A percentile compares a stretch with the other conserved stretches of the same genome.
phyloP scores from a whole-genome alignment of 2,113 vertebrate species.

The Ammodytes dubius region DNA sequence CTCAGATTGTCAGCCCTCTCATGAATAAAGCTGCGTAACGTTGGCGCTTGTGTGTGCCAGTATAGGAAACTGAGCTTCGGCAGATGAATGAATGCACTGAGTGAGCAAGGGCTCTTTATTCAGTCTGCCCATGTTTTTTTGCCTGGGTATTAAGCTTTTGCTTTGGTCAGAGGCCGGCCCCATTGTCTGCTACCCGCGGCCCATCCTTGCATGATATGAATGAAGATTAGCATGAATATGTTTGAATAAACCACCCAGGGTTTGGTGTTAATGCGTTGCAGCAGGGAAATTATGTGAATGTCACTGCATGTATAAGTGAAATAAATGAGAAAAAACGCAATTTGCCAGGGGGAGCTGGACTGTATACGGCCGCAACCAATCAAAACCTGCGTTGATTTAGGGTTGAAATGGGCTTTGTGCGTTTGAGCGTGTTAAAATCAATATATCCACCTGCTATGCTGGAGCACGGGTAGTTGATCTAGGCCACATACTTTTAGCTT shows the following conservation, averaged over 20 bases:
- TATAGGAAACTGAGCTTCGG: constrained; percentile 36
- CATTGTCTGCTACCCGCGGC: constrained; percentile 69
- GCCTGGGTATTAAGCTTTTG: constrained; percentile 63
- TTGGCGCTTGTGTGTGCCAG: constrained; percentile 31
- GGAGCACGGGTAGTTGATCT: constrained; percentile 29
- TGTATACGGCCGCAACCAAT: constrained; percentile 26
- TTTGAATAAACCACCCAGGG: constrained; percentile 68
- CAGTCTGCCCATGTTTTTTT: constrained; percentile 64
- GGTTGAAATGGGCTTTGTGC: constrained; percentile 57
- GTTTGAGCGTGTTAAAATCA: constrained; percentile 64
- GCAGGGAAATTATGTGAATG: constrained; percentile 77
- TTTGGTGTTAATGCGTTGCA: constrained; percentile 58
- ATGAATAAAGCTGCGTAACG: constrained; percentile 45
- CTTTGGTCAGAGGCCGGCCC: constrained; percentile 64
- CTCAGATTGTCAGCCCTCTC: constrained; percentile 24
- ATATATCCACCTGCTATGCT: constrained; percentile 43
- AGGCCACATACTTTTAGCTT: constrained; percentile 19
- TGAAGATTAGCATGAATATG: constrained; percentile 71
- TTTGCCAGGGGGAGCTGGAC: constrained; percentile 24
- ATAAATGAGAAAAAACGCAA: constrained; percentile 63
- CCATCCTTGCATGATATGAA: constrained; percentile 78
- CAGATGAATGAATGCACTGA: constrained; percentile 61
- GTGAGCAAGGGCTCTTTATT: constrained; percentile 57
- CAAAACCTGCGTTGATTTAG: constrained; percentile 54
- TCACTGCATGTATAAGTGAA: constrained; percentile 74